Evolutionary conservation across 2,797 vertebrate genomes (phyloP).

Genomic region (Hoplostethus atlanticus): DNA sequence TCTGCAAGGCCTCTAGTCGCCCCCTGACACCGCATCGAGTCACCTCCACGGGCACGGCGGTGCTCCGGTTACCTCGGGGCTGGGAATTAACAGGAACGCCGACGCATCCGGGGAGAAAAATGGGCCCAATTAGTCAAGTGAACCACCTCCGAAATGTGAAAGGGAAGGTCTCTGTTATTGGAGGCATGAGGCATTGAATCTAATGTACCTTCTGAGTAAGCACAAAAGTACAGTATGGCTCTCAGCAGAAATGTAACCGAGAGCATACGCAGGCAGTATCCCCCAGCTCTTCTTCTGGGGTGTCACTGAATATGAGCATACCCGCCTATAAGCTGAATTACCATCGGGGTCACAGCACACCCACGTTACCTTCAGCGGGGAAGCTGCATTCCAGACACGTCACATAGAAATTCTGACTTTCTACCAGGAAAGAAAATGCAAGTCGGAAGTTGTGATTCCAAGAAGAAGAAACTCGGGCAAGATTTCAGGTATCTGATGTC

Average conservation of each 20-base stretch:
- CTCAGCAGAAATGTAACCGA: slow-evolving; percentile 17
- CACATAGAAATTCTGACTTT: slow-evolving; percentile 20
- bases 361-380: slow-evolving; percentile 13
- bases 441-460: no score
- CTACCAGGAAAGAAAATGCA: no score
- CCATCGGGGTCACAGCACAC: slow-evolving; percentile 35
- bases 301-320: slow-evolving; percentile 24
- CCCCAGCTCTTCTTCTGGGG: background rate
- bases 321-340: slow-evolving; percentile 43
- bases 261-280: no score
- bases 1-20: slow-evolving; percentile 25
- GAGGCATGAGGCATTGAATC: slow-evolving; percentile 17
- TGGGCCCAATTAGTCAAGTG: slow-evolving; percentile 56
- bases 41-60: slow-evolving; percentile 21
- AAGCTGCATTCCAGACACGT: slow-evolving; percentile 25
- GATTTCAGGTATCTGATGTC: no score
- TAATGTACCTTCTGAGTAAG: slow-evolving; percentile 2
- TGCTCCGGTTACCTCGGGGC: slow-evolving; percentile 41
- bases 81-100: slow-evolving; percentile 44
- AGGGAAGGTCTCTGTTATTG: slow-evolving; percentile 49
- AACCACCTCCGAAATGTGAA: slow-evolving; percentile 44
- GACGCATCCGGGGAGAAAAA: slow-evolving; percentile 29
- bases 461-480: no score
- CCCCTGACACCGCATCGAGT: slow-evolving; percentile 24
- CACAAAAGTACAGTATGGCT: background rate